Conservation (phyloP, 37 sponge, comb jelly and placozoan genomes). For the Mnemiopsis leidyi region DNA sequence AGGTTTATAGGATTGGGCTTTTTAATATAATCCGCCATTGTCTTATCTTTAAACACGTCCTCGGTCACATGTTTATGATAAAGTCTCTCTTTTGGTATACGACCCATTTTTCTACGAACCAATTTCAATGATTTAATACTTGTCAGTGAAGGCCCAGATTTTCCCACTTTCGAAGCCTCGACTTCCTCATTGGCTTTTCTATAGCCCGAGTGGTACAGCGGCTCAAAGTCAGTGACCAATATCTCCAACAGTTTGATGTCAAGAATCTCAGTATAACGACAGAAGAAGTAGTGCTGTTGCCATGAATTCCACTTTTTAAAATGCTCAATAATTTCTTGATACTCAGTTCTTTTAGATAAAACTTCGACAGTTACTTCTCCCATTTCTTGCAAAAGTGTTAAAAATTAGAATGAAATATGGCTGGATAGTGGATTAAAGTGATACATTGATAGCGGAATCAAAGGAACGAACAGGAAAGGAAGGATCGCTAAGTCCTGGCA, state of each 20-base stretch:
- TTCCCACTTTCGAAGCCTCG: not conserved
- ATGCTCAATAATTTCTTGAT: slow-evolving; percentile 32
- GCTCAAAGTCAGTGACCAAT: slow-evolving; percentile 50
- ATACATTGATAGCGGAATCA: not conserved
- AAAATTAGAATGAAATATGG: not conserved
- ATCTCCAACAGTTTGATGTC: slow-evolving; percentile 34
- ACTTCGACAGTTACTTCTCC: not conserved
- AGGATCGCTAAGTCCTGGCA: not conserved
- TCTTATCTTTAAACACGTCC: slow-evolving; percentile 5
- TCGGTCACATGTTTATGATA: slow-evolving; percentile 28
- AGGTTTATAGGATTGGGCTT: slow-evolving; percentile 53
- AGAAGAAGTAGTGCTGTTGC: slow-evolving; percentile 60
- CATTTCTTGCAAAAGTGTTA: not conserved
- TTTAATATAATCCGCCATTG: slow-evolving; percentile 19
- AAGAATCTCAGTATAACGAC: not conserved
- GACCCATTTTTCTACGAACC: not conserved
- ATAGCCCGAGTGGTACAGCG: slow-evolving; percentile 54
- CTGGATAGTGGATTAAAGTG: not conserved
- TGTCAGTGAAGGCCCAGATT: not conserved
- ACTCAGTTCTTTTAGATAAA: slow-evolving; percentile 14
- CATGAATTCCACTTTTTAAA: slow-evolving; percentile 50
- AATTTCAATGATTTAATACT: not conserved
- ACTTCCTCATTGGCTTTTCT: not conserved
- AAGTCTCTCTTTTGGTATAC: slow-evolving; percentile 39
- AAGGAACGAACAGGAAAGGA: not conserved